These are phyloP conservation scores for Nowickia ferox DNA, from an alignment of 2,888 invertebrate genomes.

Conservation along the genomic window DNA sequence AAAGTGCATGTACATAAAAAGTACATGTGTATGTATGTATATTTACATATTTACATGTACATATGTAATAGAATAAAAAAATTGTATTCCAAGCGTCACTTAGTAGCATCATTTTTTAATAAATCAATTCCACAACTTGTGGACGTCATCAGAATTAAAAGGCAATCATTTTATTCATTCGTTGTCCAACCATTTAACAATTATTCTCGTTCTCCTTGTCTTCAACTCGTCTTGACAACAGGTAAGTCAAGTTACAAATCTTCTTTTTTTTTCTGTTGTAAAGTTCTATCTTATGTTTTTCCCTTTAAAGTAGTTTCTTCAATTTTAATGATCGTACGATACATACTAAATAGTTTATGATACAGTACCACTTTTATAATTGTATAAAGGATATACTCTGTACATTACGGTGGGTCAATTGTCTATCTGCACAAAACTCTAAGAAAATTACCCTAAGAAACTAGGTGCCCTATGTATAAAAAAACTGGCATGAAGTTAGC, in stretches of 20 bases:
- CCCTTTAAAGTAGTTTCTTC: conserved; percentile 25
- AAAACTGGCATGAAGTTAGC: too few relatives aligned
- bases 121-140: conserved; percentile 42
- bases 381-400: too few relatives aligned
- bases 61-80: conserved; percentile 2
- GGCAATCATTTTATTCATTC: conserved; percentile 28
- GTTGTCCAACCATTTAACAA: conserved; percentile 38
- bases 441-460: too few relatives aligned
- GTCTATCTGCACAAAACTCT: too few relatives aligned
- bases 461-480: too few relatives aligned
- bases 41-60: too few relatives aligned
- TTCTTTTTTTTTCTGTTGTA: background rate
- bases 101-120: conserved; percentile 10
- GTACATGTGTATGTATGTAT: too few relatives aligned
- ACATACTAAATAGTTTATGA: too few relatives aligned
- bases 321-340: background rate
- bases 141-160: conserved; percentile 63
- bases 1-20: too few relatives aligned
- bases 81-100: background rate
- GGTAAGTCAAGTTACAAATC: conserved; percentile 63
- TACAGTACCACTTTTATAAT: too few relatives aligned
- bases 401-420: too few relatives aligned
- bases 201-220: conserved; percentile 36
- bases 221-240: conserved; percentile 64
- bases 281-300: background rate